A percentile compares a stretch with the other conserved stretches of the same genome.
Conservation (phyloP, 2,888 invertebrate species). For the Dryobotodes eremita region DNA sequence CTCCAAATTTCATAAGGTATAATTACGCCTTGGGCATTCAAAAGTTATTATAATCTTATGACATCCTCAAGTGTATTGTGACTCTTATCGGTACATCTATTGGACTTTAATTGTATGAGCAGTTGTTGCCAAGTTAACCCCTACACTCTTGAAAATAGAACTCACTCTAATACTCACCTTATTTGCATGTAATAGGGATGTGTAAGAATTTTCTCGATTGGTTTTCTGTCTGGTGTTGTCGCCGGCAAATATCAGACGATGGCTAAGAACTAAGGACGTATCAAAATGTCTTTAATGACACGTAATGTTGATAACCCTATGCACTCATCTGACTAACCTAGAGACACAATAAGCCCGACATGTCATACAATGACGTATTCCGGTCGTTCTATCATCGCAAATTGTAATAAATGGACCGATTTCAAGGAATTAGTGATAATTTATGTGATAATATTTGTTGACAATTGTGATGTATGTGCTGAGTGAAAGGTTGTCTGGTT, state of each 20-base stretch:
- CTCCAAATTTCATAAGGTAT: constrained; percentile 67
- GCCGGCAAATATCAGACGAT: constrained; percentile 72
- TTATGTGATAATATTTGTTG: constrained; percentile 64
- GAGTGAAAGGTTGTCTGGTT: constrained; percentile 35
- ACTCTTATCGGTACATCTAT: constrained; percentile 70
- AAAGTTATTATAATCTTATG: constrained; percentile 70
- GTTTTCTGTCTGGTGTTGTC: constrained; percentile 26
- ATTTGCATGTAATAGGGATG: constrained; percentile 1
- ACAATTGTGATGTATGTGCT: constrained; percentile 53
- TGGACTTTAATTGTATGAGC: constrained; percentile 71
- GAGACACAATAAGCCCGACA: constrained; percentile 72
- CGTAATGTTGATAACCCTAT: constrained; percentile 70
- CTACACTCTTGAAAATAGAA: not conserved
- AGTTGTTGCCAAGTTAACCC: constrained; percentile 38
- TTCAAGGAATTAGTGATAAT: constrained; percentile 71
- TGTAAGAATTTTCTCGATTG: not conserved
- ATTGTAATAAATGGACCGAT: constrained; percentile 67
- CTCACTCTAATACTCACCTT: constrained; percentile 29
- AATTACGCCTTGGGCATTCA: constrained; percentile 69
- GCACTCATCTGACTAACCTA: constrained; percentile 70
- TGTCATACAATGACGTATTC: constrained; percentile 66
- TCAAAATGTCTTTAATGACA: constrained; percentile 68
- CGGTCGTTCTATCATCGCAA: constrained; percentile 60
- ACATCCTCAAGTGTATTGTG: constrained; percentile 67
- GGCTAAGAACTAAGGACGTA: constrained; percentile 64